A percentile compares a stretch with the other conserved stretches of the same genome.
Evolutionary conservation across 2,888 invertebrate species (phyloP).

Genomic region (Diarsia brunnea): DNA sequence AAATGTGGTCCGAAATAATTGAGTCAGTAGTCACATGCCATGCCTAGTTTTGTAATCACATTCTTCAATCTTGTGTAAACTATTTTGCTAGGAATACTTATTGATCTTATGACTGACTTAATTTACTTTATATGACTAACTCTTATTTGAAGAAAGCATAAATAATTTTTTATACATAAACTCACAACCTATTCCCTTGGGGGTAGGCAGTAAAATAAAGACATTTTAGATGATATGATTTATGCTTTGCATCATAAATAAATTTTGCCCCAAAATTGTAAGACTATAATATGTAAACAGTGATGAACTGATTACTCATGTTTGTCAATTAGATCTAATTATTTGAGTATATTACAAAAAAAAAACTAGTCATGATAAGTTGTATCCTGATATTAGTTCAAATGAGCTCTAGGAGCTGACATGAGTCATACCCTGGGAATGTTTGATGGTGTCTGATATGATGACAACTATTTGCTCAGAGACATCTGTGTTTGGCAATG

Average conservation of each 20-base stretch:
- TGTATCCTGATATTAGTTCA: constrained; percentile 68
- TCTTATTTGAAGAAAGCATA: not conserved
- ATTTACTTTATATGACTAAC: not conserved
- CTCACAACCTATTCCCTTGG: too few relatives aligned
- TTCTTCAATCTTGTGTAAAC: constrained; percentile 60
- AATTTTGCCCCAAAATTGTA: constrained; percentile 2
- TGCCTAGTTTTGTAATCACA: constrained; percentile 61
- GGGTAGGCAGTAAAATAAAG: too few relatives aligned
- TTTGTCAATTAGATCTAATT: not conserved
- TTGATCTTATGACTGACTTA: constrained; percentile 14
- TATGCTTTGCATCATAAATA: not conserved
- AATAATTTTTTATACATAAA: not conserved
- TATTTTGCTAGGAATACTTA: constrained; percentile 37
- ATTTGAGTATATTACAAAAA: not conserved
- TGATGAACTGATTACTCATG: not conserved
- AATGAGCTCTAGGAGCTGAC: constrained; percentile 63
- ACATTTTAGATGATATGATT: not conserved
- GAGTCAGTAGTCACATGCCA: constrained; percentile 69
- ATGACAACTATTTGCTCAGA: constrained; percentile 68
- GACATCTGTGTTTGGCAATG: constrained; percentile 80
- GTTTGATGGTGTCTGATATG: constrained; percentile 70
- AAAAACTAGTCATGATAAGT: not conserved
- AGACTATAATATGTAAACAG: constrained; percentile 11
- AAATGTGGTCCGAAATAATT: constrained; percentile 72
- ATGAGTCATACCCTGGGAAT: constrained; percentile 75